These are phyloP conservation scores for Hypena proboscidalis DNA, from an alignment of 2,888 invertebrate species.

Conservation along the genomic window DNA sequence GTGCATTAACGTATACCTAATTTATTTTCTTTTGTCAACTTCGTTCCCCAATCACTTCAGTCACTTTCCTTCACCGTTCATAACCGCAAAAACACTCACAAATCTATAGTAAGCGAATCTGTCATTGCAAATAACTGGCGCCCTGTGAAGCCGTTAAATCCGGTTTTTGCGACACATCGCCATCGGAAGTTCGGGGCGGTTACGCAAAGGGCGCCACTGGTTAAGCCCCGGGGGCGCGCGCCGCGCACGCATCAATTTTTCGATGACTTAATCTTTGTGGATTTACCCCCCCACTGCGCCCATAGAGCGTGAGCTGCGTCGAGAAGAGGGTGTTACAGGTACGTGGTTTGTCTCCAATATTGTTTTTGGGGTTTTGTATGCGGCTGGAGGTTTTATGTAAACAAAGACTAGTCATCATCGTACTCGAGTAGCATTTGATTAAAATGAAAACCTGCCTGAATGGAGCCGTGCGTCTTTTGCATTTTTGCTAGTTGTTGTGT, in stretches of 20 bases:
- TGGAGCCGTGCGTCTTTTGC: too few relatives aligned
- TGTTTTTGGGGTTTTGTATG: slow-evolving; percentile 1
- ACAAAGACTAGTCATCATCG: too few relatives aligned
- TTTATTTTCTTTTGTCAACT: too few relatives aligned
- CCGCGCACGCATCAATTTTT: slow-evolving; percentile 72
- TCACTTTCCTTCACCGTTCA: slow-evolving; percentile 3
- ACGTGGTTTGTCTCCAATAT: slow-evolving; percentile 6
- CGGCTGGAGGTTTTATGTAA: not conserved
- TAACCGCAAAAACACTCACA: slow-evolving; percentile 21
- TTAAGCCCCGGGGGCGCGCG: slow-evolving; percentile 60
- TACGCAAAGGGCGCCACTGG: slow-evolving; percentile 40
- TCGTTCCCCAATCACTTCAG: not conserved
- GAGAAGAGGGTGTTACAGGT: slow-evolving; percentile 26
- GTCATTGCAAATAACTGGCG: slow-evolving; percentile 48
- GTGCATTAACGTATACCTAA: too few relatives aligned
- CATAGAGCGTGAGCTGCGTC: slow-evolving; percentile 44
- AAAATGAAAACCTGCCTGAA: too few relatives aligned
- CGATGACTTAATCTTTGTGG: slow-evolving; percentile 63
- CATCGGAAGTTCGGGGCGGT: slow-evolving; percentile 50
- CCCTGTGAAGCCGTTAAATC: slow-evolving; percentile 54
- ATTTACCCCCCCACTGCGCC: slow-evolving; percentile 51
- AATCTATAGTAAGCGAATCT: slow-evolving; percentile 45
- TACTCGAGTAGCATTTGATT: too few relatives aligned
- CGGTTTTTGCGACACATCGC: slow-evolving; percentile 60
- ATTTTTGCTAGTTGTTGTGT: too few relatives aligned